Percentiles rank a stretch among this genome's conserved stretches.
Evolutionary conservation across 2,113 vertebrate genomes (phyloP).

Genomic region (Rhynchopsitta pachyrhyncha): DNA sequence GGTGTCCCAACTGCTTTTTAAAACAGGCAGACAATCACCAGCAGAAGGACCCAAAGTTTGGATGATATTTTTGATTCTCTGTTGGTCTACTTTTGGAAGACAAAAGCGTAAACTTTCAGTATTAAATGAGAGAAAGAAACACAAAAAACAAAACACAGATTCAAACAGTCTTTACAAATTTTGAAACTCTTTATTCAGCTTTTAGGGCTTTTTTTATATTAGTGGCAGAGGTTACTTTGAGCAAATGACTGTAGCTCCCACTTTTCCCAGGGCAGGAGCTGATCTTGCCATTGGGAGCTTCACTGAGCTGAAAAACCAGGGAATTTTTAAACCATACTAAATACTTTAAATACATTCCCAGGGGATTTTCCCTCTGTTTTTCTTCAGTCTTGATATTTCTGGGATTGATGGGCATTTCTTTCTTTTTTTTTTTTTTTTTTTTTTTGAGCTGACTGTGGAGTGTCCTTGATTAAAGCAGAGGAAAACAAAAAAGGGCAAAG

Average conservation of each 20-base stretch:
- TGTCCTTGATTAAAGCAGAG: neutral
- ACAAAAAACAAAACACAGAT: neutral
- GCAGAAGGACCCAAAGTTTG: neutral
- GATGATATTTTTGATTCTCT: neutral
- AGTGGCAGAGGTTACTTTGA: neutral
- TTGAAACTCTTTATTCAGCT: neutral
- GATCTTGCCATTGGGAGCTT: neutral
- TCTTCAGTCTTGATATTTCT: neutral
- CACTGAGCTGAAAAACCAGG: neutral
- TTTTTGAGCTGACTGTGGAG: neutral
- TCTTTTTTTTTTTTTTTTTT: neutral
- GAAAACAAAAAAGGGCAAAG: slow-evolving; percentile 1
- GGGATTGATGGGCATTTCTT: neutral
- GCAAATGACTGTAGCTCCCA: neutral
- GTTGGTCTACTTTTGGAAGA: neutral
- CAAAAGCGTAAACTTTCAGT: neutral
- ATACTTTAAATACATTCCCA: slow-evolving; percentile 1
- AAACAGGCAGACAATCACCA: neutral
- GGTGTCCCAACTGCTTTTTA: neutral
- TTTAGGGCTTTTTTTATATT: neutral
- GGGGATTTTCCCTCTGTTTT: neutral
- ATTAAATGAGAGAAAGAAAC: neutral
- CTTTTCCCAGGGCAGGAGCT: neutral
- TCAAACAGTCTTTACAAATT: neutral
- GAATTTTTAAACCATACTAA: neutral